These are phyloP conservation scores for Ariolimax columbianus DNA, from an alignment of 2,888 invertebrate genomes.

Conservation along the genomic window DNA sequence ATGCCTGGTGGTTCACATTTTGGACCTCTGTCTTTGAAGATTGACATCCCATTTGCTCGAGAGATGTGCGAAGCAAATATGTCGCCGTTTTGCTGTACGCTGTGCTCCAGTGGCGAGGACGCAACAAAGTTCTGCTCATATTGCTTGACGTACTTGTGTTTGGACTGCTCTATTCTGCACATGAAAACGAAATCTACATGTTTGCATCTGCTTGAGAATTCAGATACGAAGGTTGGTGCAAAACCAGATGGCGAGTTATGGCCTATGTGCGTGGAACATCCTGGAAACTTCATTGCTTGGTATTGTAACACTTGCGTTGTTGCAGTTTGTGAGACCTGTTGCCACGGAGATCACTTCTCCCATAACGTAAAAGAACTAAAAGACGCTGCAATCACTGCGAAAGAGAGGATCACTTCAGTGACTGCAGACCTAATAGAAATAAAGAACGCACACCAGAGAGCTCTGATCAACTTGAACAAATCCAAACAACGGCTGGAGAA, in stretches of 20 bases:
- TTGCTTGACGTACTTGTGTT: slow-evolving; percentile 35
- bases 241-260: neutral
- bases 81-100: slow-evolving; percentile 38
- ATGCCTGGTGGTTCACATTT: neutral
- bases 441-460: neutral
- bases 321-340: slow-evolving; percentile 3
- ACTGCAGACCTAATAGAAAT: neutral
- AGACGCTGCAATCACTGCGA: neutral
- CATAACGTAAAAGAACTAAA: neutral
- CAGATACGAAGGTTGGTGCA: neutral
- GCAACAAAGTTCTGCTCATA: neutral
- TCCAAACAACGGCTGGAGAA: neutral
- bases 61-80: slow-evolving; percentile 1
- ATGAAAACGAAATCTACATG: neutral
- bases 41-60: neutral
- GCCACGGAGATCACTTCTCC: neutral
- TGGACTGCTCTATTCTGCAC: neutral
- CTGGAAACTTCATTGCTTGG: neutral
- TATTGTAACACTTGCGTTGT: slow-evolving; percentile 8
- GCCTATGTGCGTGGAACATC: slow-evolving; percentile 15
- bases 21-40: neutral
- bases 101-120: slow-evolving; percentile 7
- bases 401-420: neutral
- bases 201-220: neutral
- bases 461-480: neutral